A percentile compares a stretch with the other conserved stretches of the same genome.
These are phyloP conservation scores for Diploptera punctata DNA, from an alignment of 2,888 invertebrate species.

Conservation along the genomic window DNA sequence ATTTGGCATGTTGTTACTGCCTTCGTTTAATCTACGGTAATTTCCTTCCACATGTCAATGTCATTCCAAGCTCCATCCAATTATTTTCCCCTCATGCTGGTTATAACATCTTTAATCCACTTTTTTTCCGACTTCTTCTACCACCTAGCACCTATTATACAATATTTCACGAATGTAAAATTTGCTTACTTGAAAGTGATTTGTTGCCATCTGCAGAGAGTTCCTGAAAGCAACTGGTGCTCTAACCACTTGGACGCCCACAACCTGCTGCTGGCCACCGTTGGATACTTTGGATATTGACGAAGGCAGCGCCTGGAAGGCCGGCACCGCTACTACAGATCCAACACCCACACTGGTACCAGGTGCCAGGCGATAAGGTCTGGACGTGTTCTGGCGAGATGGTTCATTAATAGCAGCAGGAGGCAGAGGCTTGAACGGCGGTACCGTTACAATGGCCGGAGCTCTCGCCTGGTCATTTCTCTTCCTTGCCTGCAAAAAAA, in stretches of 20 bases:
- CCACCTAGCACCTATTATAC: too few species aligned
- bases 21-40: too few species aligned
- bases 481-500: too few species aligned
- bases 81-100: too few species aligned
- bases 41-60: too few species aligned
- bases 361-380: slow-evolving; percentile 34
- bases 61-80: too few species aligned
- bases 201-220: slow-evolving; percentile 53
- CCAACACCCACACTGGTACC: slow-evolving; percentile 30
- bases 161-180: background rate
- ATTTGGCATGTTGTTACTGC: too few species aligned
- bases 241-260: slow-evolving; percentile 26
- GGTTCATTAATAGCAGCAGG: too few species aligned
- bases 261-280: slow-evolving; percentile 46
- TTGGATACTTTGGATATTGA: slow-evolving; percentile 64
- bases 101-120: too few species aligned
- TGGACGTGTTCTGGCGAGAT: slow-evolving; percentile 28
- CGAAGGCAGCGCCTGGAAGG: slow-evolving; percentile 62
- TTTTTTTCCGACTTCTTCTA: too few species aligned
- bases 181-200: slow-evolving; percentile 49
- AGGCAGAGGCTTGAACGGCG: slow-evolving; percentile 81
- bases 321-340: slow-evolving; percentile 54
- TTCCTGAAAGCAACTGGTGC: slow-evolving; percentile 54
- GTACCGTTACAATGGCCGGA: slow-evolving; percentile 61
- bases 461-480: background rate